Conservation (phyloP, 2,797 vertebrate species). For the Gallirallus australis region DNA sequence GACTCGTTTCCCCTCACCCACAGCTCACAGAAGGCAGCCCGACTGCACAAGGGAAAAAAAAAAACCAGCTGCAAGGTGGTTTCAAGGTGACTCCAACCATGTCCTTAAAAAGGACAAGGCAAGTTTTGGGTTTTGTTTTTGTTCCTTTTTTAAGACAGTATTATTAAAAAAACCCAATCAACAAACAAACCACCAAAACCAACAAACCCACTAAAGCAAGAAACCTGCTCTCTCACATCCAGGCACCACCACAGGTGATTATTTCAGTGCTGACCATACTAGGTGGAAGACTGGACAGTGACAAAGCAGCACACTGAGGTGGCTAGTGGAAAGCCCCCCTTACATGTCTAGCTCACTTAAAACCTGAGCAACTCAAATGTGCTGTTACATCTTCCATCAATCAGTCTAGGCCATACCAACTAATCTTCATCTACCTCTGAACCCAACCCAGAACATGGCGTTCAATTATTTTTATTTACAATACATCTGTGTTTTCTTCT, state of each 20-base stretch:
- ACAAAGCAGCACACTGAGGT: rapidly evolving
- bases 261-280: not conserved
- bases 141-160: not conserved
- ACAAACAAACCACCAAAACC: not conserved
- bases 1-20: rapidly evolving
- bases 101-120: not conserved
- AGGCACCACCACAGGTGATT: not conserved
- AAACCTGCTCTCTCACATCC: not conserved
- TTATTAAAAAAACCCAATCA: not conserved
- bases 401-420: not conserved
- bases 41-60: not conserved
- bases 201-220: not conserved
- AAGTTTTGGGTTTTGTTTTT: no score
- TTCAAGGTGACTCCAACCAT: not conserved
- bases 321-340: not conserved
- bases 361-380: not conserved
- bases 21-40: not conserved
- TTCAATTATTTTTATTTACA: constrained; percentile 24
- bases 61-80: not conserved
- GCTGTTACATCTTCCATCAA: not conserved
- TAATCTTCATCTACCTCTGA: not conserved
- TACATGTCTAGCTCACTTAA: not conserved
- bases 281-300: not conserved
- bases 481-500: not conserved
- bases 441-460: not conserved